Percentiles rank a stretch among this genome's conserved stretches.
These are phyloP conservation scores for Dynastes maya DNA, from an alignment of 2,888 invertebrate species.

Conservation along the genomic window DNA sequence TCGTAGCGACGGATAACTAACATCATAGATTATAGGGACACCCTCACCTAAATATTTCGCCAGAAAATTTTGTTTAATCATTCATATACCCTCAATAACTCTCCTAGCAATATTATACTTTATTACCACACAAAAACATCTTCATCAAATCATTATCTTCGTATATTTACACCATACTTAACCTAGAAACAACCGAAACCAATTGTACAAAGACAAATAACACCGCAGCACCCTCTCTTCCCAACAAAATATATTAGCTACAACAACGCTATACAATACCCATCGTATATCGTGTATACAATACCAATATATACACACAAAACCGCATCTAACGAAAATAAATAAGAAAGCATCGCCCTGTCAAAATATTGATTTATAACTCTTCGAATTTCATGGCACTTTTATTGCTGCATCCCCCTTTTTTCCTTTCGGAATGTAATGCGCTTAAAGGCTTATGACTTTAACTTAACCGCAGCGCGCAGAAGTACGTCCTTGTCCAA, in stretches of 20 bases:
- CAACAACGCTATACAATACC: neutral
- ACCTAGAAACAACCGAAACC: neutral
- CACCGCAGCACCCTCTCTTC: neutral
- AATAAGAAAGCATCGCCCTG: conserved; percentile 16
- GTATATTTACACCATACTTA: neutral
- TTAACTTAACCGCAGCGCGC: neutral
- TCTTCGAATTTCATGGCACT: conserved; percentile 44
- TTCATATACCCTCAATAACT: no score
- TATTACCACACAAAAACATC: no score
- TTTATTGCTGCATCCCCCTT: conserved; percentile 17
- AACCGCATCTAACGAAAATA: neutral
- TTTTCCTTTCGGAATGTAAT: conserved; percentile 20
- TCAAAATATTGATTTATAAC: conserved; percentile 47
- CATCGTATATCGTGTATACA: neutral
- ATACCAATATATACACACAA: neutral
- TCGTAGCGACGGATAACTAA: no score
- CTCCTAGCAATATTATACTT: no score
- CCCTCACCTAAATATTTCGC: no score
- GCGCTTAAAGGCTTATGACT: conserved; percentile 30
- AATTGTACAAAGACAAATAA: conserved; percentile 3
- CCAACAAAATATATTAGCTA: neutral
- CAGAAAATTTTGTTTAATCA: no score
- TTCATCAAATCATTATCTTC: neutral
- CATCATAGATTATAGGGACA: no score
- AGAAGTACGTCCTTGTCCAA: no score